Conservation (phyloP, 2,797 vertebrate species). For the Bradypodion ventrale region DNA sequence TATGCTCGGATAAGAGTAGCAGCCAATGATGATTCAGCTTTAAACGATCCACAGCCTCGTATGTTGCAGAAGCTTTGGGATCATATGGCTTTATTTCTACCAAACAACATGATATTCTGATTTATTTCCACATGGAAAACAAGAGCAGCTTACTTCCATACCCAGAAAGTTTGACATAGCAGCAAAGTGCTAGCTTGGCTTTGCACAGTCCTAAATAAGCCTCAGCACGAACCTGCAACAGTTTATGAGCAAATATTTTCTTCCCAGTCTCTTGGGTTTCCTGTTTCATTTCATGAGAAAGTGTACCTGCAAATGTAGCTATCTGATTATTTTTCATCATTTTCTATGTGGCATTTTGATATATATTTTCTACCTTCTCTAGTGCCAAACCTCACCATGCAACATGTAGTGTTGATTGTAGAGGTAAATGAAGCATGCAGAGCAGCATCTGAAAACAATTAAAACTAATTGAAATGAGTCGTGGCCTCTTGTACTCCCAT, state of each 20-base stretch:
- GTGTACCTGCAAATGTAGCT: conserved; percentile 16
- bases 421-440: conserved; percentile 75
- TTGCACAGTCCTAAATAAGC: not conserved
- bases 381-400: conserved; percentile 38
- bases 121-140: not conserved
- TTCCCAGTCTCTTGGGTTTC: conserved; percentile 21
- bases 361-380: conserved; percentile 47
- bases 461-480: conserved; percentile 72
- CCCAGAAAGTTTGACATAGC: not conserved
- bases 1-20: too few species aligned
- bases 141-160: not conserved
- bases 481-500: conserved; percentile 61
- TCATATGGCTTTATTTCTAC: not conserved
- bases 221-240: conserved; percentile 14
- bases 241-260: conserved; percentile 2
- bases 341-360: conserved; percentile 56
- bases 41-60: not conserved
- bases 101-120: not conserved
- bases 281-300: conserved; percentile 36
- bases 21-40: too few species aligned
- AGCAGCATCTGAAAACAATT: conserved; percentile 79
- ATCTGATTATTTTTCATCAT: conserved; percentile 59
- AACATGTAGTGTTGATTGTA: conserved; percentile 67
- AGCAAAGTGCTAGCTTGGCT: fast-evolving
- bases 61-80: not conserved